phyloP scores from a whole-genome alignment of 2,797 vertebrate genomes.

The Kryptopterus vitreolus region DNA sequence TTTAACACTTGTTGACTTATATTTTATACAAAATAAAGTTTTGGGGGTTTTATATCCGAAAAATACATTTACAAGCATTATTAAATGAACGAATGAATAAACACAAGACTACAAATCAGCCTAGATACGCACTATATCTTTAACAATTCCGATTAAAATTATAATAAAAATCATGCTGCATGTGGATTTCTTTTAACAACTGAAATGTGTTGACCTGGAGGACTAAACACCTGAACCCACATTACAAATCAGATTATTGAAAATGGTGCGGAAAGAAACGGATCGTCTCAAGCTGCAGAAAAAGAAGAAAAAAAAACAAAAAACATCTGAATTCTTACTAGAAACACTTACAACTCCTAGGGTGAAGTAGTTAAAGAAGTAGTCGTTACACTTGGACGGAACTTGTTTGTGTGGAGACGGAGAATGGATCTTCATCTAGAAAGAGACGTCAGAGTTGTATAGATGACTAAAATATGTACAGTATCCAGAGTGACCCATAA shows the following conservation, averaged over 20 bases:
- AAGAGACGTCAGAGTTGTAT: neutral
- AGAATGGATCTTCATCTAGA: conserved; percentile 98
- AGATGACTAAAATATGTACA: neutral
- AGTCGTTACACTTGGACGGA: conserved; percentile 98
- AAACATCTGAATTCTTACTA: neutral
- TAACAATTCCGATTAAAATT: too few species aligned
- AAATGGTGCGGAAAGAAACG: neutral
- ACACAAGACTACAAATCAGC: neutral
- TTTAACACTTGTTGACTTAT: too few species aligned
- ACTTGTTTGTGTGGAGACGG: conserved; percentile 98
- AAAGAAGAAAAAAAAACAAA: too few species aligned
- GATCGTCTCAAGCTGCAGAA: neutral
- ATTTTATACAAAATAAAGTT: neutral
- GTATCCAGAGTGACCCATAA: neutral
- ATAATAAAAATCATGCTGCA: too few species aligned
- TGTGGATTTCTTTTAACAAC: too few species aligned
- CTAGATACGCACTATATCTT: neutral
- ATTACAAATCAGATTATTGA: neutral
- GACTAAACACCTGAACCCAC: neutral
- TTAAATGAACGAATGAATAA: neutral
- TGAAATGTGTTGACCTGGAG: neutral
- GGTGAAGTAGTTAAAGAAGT: conserved; percentile 99
- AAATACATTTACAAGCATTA: too few species aligned
- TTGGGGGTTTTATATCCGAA: neutral
- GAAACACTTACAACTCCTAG: conserved; percentile 90